Percentiles rank a stretch among this genome's conserved stretches.
These are phyloP conservation scores for Willisornis vidua DNA, from an alignment of 2,113 vertebrate species.

Conservation along the genomic window DNA sequence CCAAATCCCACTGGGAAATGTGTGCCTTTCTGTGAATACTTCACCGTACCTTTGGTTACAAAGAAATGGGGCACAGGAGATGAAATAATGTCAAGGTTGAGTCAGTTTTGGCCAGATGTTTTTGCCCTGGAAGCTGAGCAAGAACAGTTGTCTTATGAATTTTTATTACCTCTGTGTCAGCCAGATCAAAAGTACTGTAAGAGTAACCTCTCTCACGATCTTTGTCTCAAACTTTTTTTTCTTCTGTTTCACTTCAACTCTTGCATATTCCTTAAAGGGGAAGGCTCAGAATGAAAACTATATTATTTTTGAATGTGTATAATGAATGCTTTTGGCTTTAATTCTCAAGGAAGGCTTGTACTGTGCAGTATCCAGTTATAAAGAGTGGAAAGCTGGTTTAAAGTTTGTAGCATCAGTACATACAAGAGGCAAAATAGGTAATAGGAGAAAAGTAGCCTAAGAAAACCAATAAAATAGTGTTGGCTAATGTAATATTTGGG, in stretches of 20 bases:
- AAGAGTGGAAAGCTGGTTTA: not conserved
- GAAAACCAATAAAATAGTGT: not conserved
- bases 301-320: not conserved
- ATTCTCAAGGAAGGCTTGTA: not conserved
- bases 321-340: not conserved
- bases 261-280: not conserved
- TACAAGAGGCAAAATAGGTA: not conserved
- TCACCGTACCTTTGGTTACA: slow-evolving; percentile 3
- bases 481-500: not conserved
- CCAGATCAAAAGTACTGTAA: not conserved
- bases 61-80: not conserved
- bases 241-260: not conserved
- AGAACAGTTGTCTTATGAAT: not conserved
- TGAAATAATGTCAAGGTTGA: slow-evolving; percentile 3
- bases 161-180: slow-evolving; percentile 53
- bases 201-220: slow-evolving; percentile 48
- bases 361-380: not conserved
- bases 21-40: not conserved
- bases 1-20: not conserved
- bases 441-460: not conserved
- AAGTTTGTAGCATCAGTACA: not conserved
- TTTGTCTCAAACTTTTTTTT: not conserved
- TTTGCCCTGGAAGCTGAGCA: slow-evolving; percentile 28
- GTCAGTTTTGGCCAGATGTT: not conserved
- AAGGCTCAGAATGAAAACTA: not conserved